These are phyloP conservation scores for Tauraco hartlaubi DNA, from an alignment of 2,797 vertebrate species.

Conservation along the genomic window DNA sequence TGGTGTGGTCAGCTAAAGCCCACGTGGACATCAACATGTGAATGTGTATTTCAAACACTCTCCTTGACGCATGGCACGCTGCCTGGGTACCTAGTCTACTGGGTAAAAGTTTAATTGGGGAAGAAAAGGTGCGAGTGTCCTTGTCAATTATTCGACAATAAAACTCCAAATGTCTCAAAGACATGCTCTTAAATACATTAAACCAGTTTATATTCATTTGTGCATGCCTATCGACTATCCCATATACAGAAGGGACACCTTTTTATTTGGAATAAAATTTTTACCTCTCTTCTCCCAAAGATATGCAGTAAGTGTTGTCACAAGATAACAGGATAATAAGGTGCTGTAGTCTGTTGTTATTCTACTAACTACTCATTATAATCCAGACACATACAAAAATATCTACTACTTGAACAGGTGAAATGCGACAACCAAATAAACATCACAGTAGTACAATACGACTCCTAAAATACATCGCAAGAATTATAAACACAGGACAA, in stretches of 20 bases:
- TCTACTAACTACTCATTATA: conserved; percentile 73
- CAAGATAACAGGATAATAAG: conserved; percentile 72
- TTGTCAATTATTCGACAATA: not conserved
- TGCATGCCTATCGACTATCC: not conserved
- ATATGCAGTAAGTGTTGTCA: conserved; percentile 55
- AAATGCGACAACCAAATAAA: conserved; percentile 61
- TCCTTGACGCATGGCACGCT: not conserved
- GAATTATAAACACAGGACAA: conserved; percentile 9
- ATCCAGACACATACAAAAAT: conserved; percentile 47
- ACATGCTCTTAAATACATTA: not conserved
- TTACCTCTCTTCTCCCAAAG: conserved; percentile 57
- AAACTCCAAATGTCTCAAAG: not conserved
- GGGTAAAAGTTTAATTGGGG: not conserved
- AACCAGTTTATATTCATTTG: not conserved
- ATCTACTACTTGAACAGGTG: conserved; percentile 55
- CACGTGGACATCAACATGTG: not conserved
- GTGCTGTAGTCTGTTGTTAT: conserved; percentile 59
- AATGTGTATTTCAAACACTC: not conserved
- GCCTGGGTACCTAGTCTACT: not conserved
- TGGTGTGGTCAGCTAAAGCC: not conserved
- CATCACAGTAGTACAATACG: conserved; percentile 27
- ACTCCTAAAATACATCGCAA: conserved; percentile 5
- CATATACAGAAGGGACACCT: conserved; percentile 30
- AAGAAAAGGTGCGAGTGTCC: not conserved
- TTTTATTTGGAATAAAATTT: conserved; percentile 42